phyloP scores from a whole-genome alignment of 2,797 vertebrate genomes.

The Xiphorhynchus erythropygius region DNA sequence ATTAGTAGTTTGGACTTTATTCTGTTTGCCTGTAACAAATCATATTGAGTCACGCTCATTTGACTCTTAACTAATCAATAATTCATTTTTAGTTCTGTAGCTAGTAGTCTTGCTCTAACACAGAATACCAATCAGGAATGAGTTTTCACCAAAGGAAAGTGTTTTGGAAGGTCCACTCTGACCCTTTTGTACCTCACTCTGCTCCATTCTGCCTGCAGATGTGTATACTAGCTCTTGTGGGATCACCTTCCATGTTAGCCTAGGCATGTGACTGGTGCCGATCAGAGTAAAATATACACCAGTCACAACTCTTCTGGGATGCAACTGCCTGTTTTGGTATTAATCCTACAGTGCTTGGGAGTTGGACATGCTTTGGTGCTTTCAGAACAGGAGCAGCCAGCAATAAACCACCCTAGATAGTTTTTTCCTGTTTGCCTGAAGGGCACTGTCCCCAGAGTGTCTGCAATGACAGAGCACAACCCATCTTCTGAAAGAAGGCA shows the following conservation, averaged over 20 bases:
- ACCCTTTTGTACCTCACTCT: background rate
- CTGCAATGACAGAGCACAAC: background rate
- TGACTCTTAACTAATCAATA: slow-evolving; percentile 47
- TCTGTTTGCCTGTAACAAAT: slow-evolving; percentile 57
- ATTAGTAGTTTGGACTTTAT: slow-evolving; percentile 64
- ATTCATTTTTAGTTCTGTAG: slow-evolving; percentile 23
- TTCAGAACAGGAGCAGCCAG: background rate
- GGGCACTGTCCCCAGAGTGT: background rate
- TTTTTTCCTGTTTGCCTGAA: background rate
- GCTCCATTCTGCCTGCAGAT: background rate
- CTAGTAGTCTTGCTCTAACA: background rate
- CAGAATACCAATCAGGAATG: background rate
- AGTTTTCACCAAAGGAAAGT: background rate
- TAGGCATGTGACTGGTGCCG: background rate
- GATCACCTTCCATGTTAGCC: background rate
- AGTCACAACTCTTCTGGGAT: background rate
- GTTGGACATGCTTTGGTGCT: background rate
- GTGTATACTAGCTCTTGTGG: background rate
- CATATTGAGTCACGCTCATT: background rate
- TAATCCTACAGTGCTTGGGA: background rate
- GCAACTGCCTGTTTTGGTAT: background rate
- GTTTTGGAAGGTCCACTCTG: background rate
- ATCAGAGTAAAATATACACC: background rate
- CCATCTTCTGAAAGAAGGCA: background rate
- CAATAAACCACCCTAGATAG: background rate